Percentiles rank a stretch among this genome's conserved stretches.
These are phyloP conservation scores for Coturnix japonica DNA, from an alignment of 2,113 vertebrate species.

Conservation along the genomic window DNA sequence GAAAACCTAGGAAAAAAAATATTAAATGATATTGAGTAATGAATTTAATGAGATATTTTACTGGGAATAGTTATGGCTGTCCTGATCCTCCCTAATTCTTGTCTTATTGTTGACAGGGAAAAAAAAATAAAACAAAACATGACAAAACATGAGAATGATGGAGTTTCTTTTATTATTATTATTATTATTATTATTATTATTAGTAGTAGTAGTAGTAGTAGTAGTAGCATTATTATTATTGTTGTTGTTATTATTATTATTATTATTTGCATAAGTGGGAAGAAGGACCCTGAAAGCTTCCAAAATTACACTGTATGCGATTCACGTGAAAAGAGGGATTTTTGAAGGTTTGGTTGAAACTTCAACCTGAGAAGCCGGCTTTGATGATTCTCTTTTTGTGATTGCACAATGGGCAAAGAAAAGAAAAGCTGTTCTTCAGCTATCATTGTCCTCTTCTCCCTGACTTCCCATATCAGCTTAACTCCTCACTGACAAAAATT, in stretches of 20 bases:
- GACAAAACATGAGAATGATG: background rate
- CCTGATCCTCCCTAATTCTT: background rate
- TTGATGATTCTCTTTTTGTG: background rate
- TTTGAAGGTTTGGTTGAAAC: background rate
- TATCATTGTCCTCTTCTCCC: background rate
- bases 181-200: no score
- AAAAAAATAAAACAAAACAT: background rate
- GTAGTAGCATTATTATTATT: background rate
- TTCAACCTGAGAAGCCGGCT: background rate
- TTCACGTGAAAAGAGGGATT: background rate
- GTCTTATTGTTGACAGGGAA: background rate
- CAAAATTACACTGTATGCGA: background rate
- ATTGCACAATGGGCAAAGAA: background rate
- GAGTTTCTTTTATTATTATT: background rate
- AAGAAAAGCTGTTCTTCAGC: background rate
- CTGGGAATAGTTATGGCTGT: background rate
- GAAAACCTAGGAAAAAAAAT: background rate
- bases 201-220: no score
- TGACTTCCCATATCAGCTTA: background rate
- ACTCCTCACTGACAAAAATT: background rate
- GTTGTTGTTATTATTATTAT: background rate
- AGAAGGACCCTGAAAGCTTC: background rate
- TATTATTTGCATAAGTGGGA: background rate
- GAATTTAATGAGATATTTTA: background rate
- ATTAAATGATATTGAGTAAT: background rate